Evolutionary conservation across 2,113 vertebrate species (phyloP).

Genomic region (Larimichthys crocea): DNA sequence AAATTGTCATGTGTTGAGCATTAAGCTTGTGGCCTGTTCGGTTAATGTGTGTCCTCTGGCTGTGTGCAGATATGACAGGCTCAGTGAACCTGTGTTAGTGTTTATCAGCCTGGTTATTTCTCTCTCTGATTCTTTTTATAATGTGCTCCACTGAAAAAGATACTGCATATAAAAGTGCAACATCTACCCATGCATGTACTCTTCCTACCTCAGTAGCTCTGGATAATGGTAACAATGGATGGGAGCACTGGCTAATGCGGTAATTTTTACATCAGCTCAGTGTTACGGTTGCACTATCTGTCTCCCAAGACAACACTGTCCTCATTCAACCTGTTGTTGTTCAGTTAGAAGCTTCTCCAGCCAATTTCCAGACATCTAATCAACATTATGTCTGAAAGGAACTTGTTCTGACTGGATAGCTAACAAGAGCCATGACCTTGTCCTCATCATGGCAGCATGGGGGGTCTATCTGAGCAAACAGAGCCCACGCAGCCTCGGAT

Average conservation of each 20-base stretch:
- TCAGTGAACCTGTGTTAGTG: neutral
- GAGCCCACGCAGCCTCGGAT: neutral
- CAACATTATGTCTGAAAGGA: slow-evolving; percentile 1
- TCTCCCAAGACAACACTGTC: slow-evolving; percentile 7
- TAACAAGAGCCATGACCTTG: neutral
- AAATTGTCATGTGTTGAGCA: neutral
- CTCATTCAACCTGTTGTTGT: neutral
- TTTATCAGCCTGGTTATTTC: neutral
- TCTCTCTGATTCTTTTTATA: neutral
- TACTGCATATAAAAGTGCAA: slow-evolving; percentile 7
- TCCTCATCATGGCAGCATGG: neutral
- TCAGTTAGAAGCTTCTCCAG: slow-evolving; percentile 11
- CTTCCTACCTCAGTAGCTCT: neutral
- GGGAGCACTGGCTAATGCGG: neutral
- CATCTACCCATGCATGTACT: neutral
- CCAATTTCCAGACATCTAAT: neutral
- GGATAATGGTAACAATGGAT: slow-evolving; percentile 1
- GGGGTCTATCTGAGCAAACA: neutral
- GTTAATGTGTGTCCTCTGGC: neutral
- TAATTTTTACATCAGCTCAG: slow-evolving; percentile 7
- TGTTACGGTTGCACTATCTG: slow-evolving; percentile 8
- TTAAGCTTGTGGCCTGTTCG: neutral
- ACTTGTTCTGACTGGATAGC: neutral
- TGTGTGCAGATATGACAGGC: neutral
- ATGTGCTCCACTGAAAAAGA: slow-evolving; percentile 11